Conservation (phyloP, 1,140 invertebrate genomes). For the Hyphantria cunea region DNA sequence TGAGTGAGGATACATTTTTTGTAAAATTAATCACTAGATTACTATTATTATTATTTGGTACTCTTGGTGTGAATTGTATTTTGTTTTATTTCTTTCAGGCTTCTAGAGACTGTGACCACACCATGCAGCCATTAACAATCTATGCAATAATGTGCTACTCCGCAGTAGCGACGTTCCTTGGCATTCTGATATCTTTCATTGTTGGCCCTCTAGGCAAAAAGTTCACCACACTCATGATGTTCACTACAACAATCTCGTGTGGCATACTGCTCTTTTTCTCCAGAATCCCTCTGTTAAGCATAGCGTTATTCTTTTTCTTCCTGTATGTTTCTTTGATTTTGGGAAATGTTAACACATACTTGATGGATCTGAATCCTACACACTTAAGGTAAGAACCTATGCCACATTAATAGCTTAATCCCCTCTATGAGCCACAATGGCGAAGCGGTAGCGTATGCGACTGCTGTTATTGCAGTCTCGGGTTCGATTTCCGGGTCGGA, state of each 20-base stretch:
- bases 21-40: too few species aligned
- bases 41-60: too few species aligned
- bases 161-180: conserved; percentile 39
- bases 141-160: conserved; percentile 64
- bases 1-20: too few species aligned
- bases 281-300: conserved; percentile 54
- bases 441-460: too few species aligned
- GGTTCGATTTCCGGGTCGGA: too few species aligned
- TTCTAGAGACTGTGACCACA: conserved; percentile 42
- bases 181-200: conserved; percentile 54
- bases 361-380: conserved; percentile 65
- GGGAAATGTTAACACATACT: conserved; percentile 60
- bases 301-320: conserved; percentile 57
- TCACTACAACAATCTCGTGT: conserved; percentile 38
- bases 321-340: conserved; percentile 58
- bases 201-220: conserved; percentile 56
- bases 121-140: conserved; percentile 50
- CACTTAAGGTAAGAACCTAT: conserved; percentile 54
- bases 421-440: too few species aligned
- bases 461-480: too few species aligned
- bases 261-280: conserved; percentile 53
- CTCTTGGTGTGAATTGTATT: too few species aligned
- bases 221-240: conserved; percentile 47
- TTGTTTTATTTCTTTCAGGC: conserved; percentile 41
- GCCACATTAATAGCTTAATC: too few species aligned